Percentiles rank a stretch among this genome's conserved stretches.
phyloP scores from a whole-genome alignment of 2,113 vertebrate species.

The Circaetus cinerascens region DNA sequence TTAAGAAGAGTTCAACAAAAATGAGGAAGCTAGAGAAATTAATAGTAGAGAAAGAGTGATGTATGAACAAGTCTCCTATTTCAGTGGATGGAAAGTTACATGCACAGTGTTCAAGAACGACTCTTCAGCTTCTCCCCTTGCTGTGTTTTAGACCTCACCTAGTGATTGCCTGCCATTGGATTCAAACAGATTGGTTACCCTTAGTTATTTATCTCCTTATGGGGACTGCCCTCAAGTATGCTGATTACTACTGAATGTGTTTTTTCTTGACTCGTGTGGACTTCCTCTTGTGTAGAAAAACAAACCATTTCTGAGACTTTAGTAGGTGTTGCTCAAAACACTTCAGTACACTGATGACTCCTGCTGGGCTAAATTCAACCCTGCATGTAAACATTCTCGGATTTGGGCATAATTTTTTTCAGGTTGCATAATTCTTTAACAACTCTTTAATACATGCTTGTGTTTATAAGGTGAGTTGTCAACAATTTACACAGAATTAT shows the following conservation, averaged over 20 bases:
- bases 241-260: neutral
- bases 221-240: too few species aligned
- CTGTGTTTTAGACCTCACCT: neutral
- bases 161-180: neutral
- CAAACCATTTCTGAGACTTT: neutral
- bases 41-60: neutral
- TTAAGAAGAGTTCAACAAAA: neutral
- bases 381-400: neutral
- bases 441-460: neutral
- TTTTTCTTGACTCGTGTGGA: neutral
- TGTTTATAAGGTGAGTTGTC: neutral
- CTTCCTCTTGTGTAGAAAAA: neutral
- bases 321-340: neutral
- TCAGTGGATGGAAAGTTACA: neutral
- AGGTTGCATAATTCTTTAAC: neutral
- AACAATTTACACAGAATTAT: neutral
- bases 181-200: neutral
- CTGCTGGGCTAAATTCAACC: neutral
- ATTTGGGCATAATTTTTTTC: neutral
- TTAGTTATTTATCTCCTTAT: neutral
- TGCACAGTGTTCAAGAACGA: neutral
- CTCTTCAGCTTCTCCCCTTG: neutral
- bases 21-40: neutral
- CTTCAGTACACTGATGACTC: neutral
- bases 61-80: neutral